Conservation (phyloP, 2,888 invertebrate genomes). For the Ceriagrion tenellum region DNA sequence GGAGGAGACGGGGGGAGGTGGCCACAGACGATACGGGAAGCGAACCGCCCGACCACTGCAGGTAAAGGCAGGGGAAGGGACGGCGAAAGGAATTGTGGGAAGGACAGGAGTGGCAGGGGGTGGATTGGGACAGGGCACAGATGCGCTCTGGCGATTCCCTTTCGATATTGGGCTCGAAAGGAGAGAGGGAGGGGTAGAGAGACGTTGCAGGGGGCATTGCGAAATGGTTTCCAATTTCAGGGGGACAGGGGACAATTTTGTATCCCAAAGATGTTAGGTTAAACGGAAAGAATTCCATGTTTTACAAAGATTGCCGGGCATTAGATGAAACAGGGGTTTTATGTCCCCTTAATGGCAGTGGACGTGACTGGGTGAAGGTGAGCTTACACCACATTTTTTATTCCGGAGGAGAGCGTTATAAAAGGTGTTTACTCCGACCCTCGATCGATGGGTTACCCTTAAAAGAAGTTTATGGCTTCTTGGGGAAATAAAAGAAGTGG, state of each 20-base stretch:
- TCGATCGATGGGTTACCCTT: not conserved
- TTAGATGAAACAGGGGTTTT: constrained; percentile 48
- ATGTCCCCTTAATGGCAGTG: constrained; percentile 38
- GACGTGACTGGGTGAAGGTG: constrained; percentile 25
- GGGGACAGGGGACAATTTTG: constrained; percentile 55
- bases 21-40: not conserved
- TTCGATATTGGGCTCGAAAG: constrained; percentile 49
- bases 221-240: constrained; percentile 58
- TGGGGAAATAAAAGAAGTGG: not conserved
- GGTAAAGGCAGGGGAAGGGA: not conserved
- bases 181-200: constrained; percentile 13
- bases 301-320: constrained; percentile 54
- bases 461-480: not conserved
- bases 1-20: not conserved
- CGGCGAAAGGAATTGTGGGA: not conserved
- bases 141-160: constrained; percentile 57
- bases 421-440: not conserved
- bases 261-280: constrained; percentile 55
- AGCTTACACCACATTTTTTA: not conserved
- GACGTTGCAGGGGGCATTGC: constrained; percentile 10
- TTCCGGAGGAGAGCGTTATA: not conserved
- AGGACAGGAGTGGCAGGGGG: no score
- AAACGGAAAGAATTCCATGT: constrained; percentile 62
- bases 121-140: constrained; percentile 14
- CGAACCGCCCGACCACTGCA: constrained; percentile 2